A percentile compares a stretch with the other conserved stretches of the same genome.
Evolutionary conservation across 2,113 vertebrate species (phyloP).

Genomic region (Colius striatus): DNA sequence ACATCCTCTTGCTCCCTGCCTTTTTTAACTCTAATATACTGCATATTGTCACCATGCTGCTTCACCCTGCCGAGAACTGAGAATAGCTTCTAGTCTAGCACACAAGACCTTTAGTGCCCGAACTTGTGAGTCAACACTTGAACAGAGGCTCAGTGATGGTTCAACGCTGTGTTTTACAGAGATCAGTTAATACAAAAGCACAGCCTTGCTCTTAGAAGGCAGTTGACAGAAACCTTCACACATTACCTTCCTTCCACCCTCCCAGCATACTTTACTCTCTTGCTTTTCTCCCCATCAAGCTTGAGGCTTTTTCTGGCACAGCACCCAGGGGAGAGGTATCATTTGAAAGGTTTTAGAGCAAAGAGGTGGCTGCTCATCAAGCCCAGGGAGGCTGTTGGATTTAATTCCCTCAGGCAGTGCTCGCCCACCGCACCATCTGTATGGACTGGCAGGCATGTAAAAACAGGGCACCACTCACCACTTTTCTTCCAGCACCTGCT

Average conservation of each 20-base stretch:
- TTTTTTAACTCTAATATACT: background rate
- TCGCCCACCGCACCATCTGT: background rate
- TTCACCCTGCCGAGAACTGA: background rate
- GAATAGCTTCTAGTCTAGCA: background rate
- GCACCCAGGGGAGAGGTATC: background rate
- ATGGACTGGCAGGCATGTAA: accelerated
- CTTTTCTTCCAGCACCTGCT: background rate
- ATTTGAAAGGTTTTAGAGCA: background rate
- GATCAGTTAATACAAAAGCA: background rate
- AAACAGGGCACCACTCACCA: background rate
- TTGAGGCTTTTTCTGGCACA: background rate
- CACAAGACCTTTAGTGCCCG: background rate
- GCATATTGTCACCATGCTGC: background rate
- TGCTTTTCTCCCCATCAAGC: background rate
- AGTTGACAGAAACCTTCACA: background rate
- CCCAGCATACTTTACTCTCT: background rate
- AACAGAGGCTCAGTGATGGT: background rate
- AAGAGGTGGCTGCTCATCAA: background rate
- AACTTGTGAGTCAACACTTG: background rate
- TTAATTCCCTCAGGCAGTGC: background rate
- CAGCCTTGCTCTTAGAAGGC: background rate
- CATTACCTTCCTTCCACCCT: background rate
- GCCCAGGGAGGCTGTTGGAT: background rate
- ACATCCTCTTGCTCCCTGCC: background rate
- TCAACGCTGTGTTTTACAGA: background rate